Evolutionary conservation across 2,113 vertebrate genomes (phyloP), one percentile per base, ranked within the genome.

Genomic region (Strix uralensis): DNA sequence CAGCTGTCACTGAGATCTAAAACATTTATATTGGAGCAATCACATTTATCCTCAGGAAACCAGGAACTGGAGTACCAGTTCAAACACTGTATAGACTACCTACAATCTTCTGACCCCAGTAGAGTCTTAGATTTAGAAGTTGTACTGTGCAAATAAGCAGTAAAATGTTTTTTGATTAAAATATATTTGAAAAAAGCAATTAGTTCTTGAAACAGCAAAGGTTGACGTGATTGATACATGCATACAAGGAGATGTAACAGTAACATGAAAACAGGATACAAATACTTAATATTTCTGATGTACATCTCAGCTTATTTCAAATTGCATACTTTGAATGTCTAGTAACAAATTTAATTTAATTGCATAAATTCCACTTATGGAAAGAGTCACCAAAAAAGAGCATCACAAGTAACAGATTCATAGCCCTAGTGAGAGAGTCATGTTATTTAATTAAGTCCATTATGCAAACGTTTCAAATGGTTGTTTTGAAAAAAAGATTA

Each of bases 1-100:
- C 86, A 95, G 92, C 94, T 91, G 95, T 84, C 96, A 96, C 46
- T 88, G 80, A 88, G 94, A 94, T 94, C 96, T 93, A 92, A 96
- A 97, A 95, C 92, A 94, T 95, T 95, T 95, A 88, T 88, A 93
- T 61, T 88, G 67, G 59, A 96, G 69, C 88, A 83, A 94, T 93
- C 80, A 84, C 63, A 90, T 90, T 88, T 81, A 90, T 96, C 80
- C 82, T 94, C 75, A 90, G 72, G 88, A 95, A 96, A 92, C 9
- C 40, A 90, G 80, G 46, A 87, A 66, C 55, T 36, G n/a, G 26
- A 82, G 27, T 27, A 78, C 47, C 75, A 94, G 75, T 55, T 93
- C 55, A 84, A 74, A 90, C 30, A 47, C 38, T n/a, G 42, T 19
- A 78, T 20, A 86, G 27, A 25, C 66, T 81, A 52, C 78, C 34